Conservation (phyloP, 2,113 vertebrate genomes). For the Neomonachus schauinslandi region DNA sequence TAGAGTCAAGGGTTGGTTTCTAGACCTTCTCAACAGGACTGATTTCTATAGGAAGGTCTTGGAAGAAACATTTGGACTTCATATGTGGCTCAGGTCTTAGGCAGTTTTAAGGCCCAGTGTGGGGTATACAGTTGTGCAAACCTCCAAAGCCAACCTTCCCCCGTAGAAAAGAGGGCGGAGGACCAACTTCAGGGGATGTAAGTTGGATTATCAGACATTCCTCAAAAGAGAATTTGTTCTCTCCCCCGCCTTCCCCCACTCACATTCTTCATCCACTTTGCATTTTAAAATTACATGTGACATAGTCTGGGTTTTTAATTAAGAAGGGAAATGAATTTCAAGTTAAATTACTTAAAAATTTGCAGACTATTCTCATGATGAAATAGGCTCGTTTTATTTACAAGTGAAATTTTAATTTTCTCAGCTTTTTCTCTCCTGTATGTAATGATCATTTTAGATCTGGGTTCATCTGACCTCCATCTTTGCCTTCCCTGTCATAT, state of each 20-base stretch:
- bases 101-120: background rate
- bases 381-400: conserved; percentile 51
- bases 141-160: background rate
- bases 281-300: conserved; percentile 37
- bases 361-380: conserved; percentile 46
- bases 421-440: background rate
- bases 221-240: background rate
- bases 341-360: conserved; percentile 56
- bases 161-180: background rate
- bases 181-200: background rate
- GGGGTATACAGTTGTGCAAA: background rate
- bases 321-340: conserved; percentile 43
- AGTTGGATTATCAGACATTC: background rate
- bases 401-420: conserved; percentile 51
- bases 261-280: background rate
- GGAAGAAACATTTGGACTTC: background rate
- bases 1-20: background rate
- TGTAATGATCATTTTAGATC: conserved; percentile 23
- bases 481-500: conserved; percentile 23
- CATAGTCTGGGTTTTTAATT: conserved; percentile 66
- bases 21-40: background rate
- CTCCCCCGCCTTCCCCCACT: background rate
- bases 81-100: background rate
- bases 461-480: background rate
- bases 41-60: background rate